Base-by-base conservation (phyloP, 2,113 vertebrate species). In the Tringa solitaria region DNA sequence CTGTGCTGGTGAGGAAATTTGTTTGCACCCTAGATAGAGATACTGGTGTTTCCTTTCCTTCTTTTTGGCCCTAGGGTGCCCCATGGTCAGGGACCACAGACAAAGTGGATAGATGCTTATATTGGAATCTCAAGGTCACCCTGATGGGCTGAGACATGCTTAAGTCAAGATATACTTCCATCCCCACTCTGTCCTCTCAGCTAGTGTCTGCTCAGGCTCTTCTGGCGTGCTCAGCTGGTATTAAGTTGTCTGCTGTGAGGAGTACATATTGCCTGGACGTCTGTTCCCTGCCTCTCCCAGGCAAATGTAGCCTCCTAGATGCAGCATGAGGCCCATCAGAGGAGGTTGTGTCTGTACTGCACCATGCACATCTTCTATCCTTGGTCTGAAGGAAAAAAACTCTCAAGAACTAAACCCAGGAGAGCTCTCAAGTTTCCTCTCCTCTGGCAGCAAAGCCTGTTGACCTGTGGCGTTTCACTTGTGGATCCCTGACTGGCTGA, bases 201-300 rank as follows among this genome's bases (percentile, higher is more conserved):
- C 20, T 28, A 32, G 21, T 4, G 17, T 19, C 64, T 45, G 37
- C 37, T 64, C 28, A 45, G 28, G 43, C 50, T 70, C 39, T 37
- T 23, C 24, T 53, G 21, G 23, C 3, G 6, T 45, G 27, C 19
- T 21, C 33, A 69, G 54, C n/a, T 3, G 4, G 26, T n/a, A 16
- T 23, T 68, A 77, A 59, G 37, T 22, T 22, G 19, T n/a, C 45
- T 59, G 37, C 64, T 9, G 3, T 35, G 51, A 46, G 33, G 33
- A 64, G 43, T 45, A 60, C 7, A 0, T 57, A 6, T 19, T 65
- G 53, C 37, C n/a, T 53, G 33, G n/a, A 39, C 0, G 1, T n/a
- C 51, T 39, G 21, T 27, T 59, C n/a, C 37, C 24, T 53, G 57
- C 65, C 12, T 67, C 35, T 83, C 35, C 17, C 33, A 45, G 27